A percentile compares a stretch with the other conserved stretches of the same genome.
Evolutionary conservation across 92 coral and sea anemone species (phyloP).

Genomic region (Palythoa heliodiscus): DNA sequence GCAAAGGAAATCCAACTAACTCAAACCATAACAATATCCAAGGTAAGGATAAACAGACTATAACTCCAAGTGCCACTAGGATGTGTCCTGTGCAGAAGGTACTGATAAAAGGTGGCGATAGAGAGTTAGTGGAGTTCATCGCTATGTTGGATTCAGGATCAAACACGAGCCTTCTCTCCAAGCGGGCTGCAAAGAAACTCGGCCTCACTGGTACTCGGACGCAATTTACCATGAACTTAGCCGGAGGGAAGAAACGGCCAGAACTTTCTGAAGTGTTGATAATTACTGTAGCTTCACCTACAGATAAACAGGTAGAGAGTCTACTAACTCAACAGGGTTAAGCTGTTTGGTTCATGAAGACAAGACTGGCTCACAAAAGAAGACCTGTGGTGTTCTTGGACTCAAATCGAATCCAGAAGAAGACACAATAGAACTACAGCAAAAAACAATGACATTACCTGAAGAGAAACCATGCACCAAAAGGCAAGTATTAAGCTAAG

Average conservation of each 20-base stretch:
- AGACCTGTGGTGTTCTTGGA: conserved; percentile 42
- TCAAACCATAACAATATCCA: no score
- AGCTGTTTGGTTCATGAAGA: conserved; percentile 3
- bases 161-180: no score
- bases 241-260: conserved; percentile 55
- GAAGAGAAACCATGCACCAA: conserved; percentile 45
- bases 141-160: no score
- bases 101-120: conserved; percentile 30
- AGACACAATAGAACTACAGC: conserved; percentile 48
- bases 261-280: conserved; percentile 53
- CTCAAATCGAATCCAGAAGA: conserved; percentile 34
- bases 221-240: conserved; percentile 61
- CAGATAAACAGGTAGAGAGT: conserved; percentile 50
- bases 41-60: no score
- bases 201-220: not conserved
- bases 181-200: not conserved
- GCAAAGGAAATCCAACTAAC: conserved; percentile 5
- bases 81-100: conserved; percentile 67
- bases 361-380: conserved; percentile 44
- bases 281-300: conserved; percentile 47
- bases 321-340: conserved; percentile 37
- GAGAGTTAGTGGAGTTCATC: conserved; percentile 47
- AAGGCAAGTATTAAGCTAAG: conserved; percentile 53
- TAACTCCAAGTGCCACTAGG: conserved; percentile 35
- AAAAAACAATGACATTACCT: conserved; percentile 27